Base-by-base conservation (phyloP, 2,888 invertebrate genomes). In the Molanna angustata region DNA sequence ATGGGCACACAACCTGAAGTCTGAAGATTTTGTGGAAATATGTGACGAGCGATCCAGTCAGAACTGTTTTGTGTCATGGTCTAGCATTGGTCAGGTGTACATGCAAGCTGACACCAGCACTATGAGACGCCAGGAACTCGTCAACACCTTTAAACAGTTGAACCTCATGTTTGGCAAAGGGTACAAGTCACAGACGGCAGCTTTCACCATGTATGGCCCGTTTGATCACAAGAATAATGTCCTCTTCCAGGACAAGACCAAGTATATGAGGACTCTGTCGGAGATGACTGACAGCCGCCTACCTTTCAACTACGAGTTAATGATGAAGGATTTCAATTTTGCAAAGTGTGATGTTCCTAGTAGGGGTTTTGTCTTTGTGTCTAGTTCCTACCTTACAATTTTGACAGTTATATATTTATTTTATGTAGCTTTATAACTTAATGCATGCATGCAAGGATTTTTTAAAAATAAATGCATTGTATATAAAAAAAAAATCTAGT, bases 101-200 rank as follows among this genome's bases (percentile, higher is more conserved):
- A 77, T 81, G 0, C 72, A 79, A 39, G 75, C 76, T 40, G 80
- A 83, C 54, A 65, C 78, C 2, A 72, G 80, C 0, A 59, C 69
- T 2, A 70, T 83, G 60, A 76, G 85, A 59, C 70, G 71, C 19
- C 82, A 85, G 61, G 90, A 90, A 65, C 83, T 88, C 1, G 74
- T 83, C 51, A 83, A 86, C 58, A 81, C 86, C 0, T 76, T 91
- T 32, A 74, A 84, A 11, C 80, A 83, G 60, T 73, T 90, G 63
- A 87, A 89, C 64, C 75, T 80, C 60, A 67, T 85, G 21, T 90
- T 90, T 66, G 90, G 90, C 35, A 80, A 79, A 64, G 75, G 74
- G 33, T 76, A 69, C 61, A 73, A 74, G 46, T 71, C 73, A 2
- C 76, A 79, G 13, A 83, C 79, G 0, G 76, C 80, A 0, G 78